A percentile compares a stretch with the other conserved stretches of the same genome.
Evolutionary conservation across 2,113 vertebrate species (phyloP).

Genomic region (Myrmecobius fasciatus): DNA sequence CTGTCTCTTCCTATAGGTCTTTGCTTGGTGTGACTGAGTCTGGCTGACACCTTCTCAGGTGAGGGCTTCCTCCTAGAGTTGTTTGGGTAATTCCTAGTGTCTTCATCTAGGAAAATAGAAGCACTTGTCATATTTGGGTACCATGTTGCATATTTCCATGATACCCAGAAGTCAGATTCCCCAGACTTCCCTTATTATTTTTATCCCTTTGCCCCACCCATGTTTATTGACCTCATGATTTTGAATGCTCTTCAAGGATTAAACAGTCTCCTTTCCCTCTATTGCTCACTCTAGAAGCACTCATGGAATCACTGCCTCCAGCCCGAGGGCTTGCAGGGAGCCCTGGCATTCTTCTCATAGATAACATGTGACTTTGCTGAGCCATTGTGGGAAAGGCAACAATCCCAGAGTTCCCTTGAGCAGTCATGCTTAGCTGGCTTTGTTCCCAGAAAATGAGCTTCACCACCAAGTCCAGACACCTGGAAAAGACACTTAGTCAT

Average conservation of each 20-base stretch:
- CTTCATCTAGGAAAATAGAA: slow-evolving; percentile 60
- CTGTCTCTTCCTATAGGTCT: background rate
- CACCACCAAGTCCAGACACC: background rate
- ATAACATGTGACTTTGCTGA: background rate
- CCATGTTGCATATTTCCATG: background rate
- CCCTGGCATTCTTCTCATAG: background rate
- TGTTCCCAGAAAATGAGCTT: background rate
- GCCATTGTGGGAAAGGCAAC: background rate
- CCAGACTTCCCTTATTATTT: slow-evolving; percentile 51
- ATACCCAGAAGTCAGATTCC: background rate
- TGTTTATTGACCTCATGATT: slow-evolving; percentile 1
- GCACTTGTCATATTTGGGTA: background rate
- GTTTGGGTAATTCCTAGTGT: background rate
- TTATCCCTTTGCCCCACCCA: slow-evolving; percentile 41
- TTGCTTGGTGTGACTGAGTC: background rate
- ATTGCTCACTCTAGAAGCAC: slow-evolving; percentile 51
- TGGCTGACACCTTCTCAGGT: background rate
- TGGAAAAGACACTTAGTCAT: background rate
- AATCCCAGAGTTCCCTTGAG: background rate
- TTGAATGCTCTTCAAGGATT: slow-evolving; percentile 6
- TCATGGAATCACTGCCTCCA: background rate
- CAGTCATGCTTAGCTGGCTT: background rate
- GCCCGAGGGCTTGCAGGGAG: slow-evolving; percentile 1
- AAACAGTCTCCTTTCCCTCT: slow-evolving; percentile 66
- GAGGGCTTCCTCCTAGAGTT: background rate